These are phyloP conservation scores for Leontopithecus rosalia DNA, from an alignment of 2,797 vertebrate genomes.

Conservation along the genomic window DNA sequence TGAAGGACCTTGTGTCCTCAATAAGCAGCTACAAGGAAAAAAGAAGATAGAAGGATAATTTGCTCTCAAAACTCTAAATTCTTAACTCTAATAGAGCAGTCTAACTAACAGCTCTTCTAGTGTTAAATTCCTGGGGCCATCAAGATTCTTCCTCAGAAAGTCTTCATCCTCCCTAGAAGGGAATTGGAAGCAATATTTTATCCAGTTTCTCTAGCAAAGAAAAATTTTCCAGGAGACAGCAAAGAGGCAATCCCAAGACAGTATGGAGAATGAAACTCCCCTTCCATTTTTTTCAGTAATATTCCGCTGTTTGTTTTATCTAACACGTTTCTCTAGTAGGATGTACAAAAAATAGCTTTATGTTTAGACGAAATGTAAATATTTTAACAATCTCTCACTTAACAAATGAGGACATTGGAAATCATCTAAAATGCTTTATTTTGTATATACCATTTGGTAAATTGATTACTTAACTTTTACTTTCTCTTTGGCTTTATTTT, in stretches of 20 bases:
- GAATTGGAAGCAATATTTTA: neutral
- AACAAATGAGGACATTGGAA: slow-evolving; percentile 74
- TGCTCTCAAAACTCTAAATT: neutral
- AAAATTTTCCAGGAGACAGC: neutral
- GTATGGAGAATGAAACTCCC: neutral
- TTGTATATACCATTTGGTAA: slow-evolving; percentile 74
- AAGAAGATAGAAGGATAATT: neutral
- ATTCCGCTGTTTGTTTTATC: slow-evolving; percentile 76
- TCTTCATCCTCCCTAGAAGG: neutral
- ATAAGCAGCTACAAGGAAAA: neutral
- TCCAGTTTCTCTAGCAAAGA: neutral
- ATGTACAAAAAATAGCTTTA: slow-evolving; percentile 69
- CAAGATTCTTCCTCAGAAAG: neutral
- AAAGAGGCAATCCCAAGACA: neutral
- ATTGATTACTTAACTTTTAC: slow-evolving; percentile 70
- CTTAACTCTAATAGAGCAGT: neutral
- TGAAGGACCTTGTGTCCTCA: neutral
- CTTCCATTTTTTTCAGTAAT: slow-evolving; percentile 47
- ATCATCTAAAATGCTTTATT: slow-evolving; percentile 52
- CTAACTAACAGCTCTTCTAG: neutral
- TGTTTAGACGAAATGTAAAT: slow-evolving; percentile 73
- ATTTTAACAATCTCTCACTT: slow-evolving; percentile 77
- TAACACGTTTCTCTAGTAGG: slow-evolving; percentile 73
- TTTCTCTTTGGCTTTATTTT: slow-evolving; percentile 26
- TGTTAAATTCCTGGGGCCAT: neutral